Percentiles rank a stretch among this genome's conserved stretches.
Evolutionary conservation across 2,888 invertebrate species (phyloP).

Genomic region (Baronia brevicornis): DNA sequence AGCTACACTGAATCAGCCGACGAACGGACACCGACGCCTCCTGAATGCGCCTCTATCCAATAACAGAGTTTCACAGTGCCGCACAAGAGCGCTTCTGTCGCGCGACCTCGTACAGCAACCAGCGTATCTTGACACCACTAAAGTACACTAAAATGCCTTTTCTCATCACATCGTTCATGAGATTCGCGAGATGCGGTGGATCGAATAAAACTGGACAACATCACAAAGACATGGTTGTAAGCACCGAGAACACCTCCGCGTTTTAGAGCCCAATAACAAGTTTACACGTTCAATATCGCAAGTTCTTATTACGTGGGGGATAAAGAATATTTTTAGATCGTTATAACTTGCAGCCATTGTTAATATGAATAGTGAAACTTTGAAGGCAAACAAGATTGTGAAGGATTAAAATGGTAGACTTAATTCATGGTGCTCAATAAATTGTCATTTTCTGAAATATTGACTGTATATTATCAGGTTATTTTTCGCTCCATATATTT

Average conservation of each 20-base stretch:
- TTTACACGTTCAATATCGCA: slow-evolving; percentile 34
- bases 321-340: slow-evolving; percentile 45
- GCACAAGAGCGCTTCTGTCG: slow-evolving; percentile 65
- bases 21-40: slow-evolving; percentile 40
- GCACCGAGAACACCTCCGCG: slow-evolving; percentile 63
- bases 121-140: slow-evolving; percentile 30
- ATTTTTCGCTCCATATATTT: too few species aligned
- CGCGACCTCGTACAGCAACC: slow-evolving; percentile 57
- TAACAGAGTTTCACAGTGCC: slow-evolving; percentile 68
- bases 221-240: slow-evolving; percentile 67
- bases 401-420: slow-evolving; percentile 44
- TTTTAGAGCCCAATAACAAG: slow-evolving; percentile 55
- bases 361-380: slow-evolving; percentile 37
- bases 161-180: slow-evolving; percentile 23
- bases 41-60: slow-evolving; percentile 63
- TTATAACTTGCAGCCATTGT: slow-evolving; percentile 23
- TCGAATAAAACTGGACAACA: slow-evolving; percentile 45
- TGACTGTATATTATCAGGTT: too few species aligned
- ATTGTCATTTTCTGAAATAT: slow-evolving; percentile 52
- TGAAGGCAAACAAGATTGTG: slow-evolving; percentile 66
- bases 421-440: too few species aligned
- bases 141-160: slow-evolving; percentile 28
- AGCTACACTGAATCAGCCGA: slow-evolving; percentile 56
- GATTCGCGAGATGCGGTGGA: slow-evolving; percentile 37
- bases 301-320: slow-evolving; percentile 32